These are phyloP conservation scores for Nyctibius grandis DNA, from an alignment of 2,797 vertebrate species.

Conservation along the genomic window DNA sequence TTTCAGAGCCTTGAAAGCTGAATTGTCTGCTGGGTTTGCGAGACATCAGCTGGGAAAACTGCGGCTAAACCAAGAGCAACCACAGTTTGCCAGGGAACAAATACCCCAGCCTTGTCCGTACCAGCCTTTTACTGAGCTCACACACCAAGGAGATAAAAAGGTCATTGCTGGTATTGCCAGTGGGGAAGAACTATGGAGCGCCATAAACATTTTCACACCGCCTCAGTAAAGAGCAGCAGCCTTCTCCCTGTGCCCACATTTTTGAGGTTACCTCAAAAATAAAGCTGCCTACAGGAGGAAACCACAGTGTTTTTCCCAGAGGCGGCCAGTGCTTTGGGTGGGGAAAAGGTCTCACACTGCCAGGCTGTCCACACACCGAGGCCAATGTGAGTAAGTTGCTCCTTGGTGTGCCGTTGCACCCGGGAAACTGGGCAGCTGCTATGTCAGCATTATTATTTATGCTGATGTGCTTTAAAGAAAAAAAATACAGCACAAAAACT, in stretches of 20 bases:
- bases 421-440: rapidly evolving
- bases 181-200: neutral
- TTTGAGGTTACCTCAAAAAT: neutral
- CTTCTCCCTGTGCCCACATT: neutral
- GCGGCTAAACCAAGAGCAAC: neutral
- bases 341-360: neutral
- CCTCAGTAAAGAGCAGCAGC: neutral
- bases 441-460: neutral
- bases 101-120: neutral
- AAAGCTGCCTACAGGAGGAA: neutral
- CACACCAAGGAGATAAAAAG: neutral
- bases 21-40: neutral
- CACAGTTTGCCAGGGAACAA: neutral
- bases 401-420: neutral
- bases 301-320: neutral
- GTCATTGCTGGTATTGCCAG: neutral
- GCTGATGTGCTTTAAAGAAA: neutral
- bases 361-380: neutral
- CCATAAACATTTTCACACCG: neutral
- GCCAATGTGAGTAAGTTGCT: neutral
- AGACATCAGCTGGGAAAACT: slow-evolving; percentile 19
- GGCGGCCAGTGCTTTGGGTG: neutral
- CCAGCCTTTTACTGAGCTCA: neutral
- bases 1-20: neutral
- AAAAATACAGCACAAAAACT: neutral